Base-by-base conservation (phyloP, 2,113 vertebrate genomes). In the Lanius collurio region DNA sequence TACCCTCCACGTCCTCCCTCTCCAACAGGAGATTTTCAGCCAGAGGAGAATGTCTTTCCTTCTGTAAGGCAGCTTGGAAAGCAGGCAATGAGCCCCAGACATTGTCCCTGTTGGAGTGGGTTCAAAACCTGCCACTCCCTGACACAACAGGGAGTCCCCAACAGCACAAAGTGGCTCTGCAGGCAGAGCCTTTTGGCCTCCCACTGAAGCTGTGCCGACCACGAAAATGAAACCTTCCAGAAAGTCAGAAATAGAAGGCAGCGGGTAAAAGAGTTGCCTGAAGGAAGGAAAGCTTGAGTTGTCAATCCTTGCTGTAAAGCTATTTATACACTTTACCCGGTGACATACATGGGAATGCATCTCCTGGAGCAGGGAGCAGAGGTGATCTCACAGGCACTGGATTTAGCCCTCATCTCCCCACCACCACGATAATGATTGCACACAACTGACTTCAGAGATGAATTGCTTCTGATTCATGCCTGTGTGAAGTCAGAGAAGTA, bases 381-480 rank as follows among this genome's bases (percentile, higher is more conserved):
- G 4, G n/a, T 60, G 63, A 78, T 35, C 64, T 87, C 74, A 77
- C 41, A 59, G 69, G 69, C 86, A 53, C 57, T 62, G 57, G 26
- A 15, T 49, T 82, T 59, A 80, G 75, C 63, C 62, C 59, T 42
- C 67, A 11, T 26, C 49, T 84, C 67, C 87, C 53, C 62, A 59
- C 33, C 55, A 47, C 53, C 12, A 39, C 9, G 27, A 19, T 19
- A 79, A 69, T n/a, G 42, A 76, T 6, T 86, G 77, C 63, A 75
- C 67, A 47, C 65, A 70, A 62, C 62, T 68, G 65, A 47, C 74
- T 69, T n/a, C 64, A 46, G 44, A 83, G 88, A 94, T 44, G 33
- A 90, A 90, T 37, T 33, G 86, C 68, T 93, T 65, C 79, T 95
- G 68, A 92, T 89, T 83, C 87, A 71, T 49, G 69, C 44, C 87